Evolutionary conservation across 2,113 vertebrate species (phyloP).

Genomic region (Muscicapa adusta): DNA sequence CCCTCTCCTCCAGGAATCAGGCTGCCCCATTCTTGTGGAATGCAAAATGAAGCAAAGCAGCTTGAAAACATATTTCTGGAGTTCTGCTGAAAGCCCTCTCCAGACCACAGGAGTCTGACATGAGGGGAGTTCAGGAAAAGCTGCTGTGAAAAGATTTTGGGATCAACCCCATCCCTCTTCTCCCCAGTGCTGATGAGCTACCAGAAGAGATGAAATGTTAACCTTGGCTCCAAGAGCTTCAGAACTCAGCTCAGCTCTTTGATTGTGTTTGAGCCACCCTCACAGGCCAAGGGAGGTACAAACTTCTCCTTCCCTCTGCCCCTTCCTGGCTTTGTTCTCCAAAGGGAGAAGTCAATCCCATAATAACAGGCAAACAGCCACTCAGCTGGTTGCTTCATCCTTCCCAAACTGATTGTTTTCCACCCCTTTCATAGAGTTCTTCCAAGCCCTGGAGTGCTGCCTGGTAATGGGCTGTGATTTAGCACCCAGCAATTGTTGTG

Average conservation of each 20-base stretch:
- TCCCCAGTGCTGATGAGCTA: neutral
- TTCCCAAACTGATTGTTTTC: neutral
- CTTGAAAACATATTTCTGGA: neutral
- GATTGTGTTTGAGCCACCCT: neutral
- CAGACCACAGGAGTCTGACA: neutral
- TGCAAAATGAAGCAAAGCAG: neutral
- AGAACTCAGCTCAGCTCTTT: neutral
- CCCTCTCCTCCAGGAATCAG: neutral
- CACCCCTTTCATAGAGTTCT: neutral
- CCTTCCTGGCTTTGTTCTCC: neutral
- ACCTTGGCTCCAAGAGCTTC: neutral
- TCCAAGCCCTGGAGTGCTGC: neutral
- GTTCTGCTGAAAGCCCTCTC: neutral
- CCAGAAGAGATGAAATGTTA: neutral
- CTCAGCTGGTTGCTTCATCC: neutral
- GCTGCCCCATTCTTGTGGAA: neutral
- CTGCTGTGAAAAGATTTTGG: neutral
- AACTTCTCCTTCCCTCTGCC: neutral
- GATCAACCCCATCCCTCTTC: neutral
- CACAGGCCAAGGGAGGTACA: neutral
- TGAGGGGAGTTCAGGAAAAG: neutral
- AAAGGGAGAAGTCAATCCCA: neutral
- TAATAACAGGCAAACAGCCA: constrained; percentile 3
- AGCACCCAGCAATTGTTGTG: constrained; percentile 1
- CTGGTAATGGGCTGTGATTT: constrained; percentile 12